Percentiles rank a stretch among this genome's conserved stretches.
Evolutionary conservation across 2,797 vertebrate species (phyloP).

Genomic region (Halcyon smyrnensis): DNA sequence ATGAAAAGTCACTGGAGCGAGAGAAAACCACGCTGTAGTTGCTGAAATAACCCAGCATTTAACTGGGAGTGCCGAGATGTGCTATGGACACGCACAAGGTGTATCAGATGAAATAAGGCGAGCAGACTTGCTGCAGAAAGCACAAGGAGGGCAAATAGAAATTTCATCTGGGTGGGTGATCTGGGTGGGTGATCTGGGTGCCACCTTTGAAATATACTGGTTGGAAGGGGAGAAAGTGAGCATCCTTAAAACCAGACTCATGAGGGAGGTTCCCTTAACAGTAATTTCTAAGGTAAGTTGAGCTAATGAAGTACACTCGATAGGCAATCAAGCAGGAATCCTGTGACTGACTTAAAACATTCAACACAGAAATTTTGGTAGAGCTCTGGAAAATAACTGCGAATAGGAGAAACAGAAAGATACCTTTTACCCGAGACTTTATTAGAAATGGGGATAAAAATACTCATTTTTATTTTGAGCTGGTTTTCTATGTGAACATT

Average conservation of each 20-base stretch:
- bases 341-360: neutral
- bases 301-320: neutral
- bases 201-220: neutral
- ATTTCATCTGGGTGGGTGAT: neutral
- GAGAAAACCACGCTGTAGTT: neutral
- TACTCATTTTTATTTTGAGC: neutral
- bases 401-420: neutral
- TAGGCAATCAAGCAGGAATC: neutral
- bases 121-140: neutral
- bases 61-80: neutral
- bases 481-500: neutral
- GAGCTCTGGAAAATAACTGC: neutral
- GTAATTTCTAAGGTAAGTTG: neutral
- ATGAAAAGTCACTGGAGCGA: neutral
- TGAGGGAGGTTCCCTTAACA: neutral
- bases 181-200: neutral
- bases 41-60: neutral
- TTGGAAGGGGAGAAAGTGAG: neutral
- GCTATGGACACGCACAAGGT: neutral
- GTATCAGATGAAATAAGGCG: fast-evolving
- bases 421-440: neutral
- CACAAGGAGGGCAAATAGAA: neutral
- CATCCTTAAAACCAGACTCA: neutral
- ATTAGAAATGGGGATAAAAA: neutral
- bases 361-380: neutral